Evolutionary conservation across 2,797 vertebrate genomes (phyloP).

Genomic region (Sitta carolinensis): DNA sequence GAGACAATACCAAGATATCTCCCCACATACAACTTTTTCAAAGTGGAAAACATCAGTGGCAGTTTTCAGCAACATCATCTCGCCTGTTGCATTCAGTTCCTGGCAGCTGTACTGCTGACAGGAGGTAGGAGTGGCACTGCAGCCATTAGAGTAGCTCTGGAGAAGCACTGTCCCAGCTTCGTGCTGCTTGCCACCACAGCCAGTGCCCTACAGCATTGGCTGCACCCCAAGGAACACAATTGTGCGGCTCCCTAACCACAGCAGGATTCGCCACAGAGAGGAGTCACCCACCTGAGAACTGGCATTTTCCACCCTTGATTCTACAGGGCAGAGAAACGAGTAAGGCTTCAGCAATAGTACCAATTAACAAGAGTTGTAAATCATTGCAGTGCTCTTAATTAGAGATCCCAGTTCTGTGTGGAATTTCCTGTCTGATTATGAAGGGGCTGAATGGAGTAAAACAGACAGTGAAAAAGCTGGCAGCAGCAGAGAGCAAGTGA

Average conservation of each 20-base stretch:
- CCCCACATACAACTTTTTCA: background rate
- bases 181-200: rapidly evolving
- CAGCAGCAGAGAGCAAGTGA: background rate
- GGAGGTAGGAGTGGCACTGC: background rate
- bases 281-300: background rate
- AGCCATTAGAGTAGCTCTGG: background rate
- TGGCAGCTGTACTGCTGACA: background rate
- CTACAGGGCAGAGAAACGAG: background rate
- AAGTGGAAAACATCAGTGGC: background rate
- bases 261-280: background rate
- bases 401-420: background rate
- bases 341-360: background rate
- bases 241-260: background rate
- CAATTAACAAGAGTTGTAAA: background rate
- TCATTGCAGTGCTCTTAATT: background rate
- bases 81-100: background rate
- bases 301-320: background rate
- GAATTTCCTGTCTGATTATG: conserved; percentile 1
- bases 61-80: rapidly evolving
- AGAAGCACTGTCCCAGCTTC: background rate
- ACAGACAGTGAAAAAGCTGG: background rate
- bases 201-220: rapidly evolving
- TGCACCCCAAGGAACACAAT: background rate
- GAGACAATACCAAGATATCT: background rate
- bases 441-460: background rate